Base-by-base conservation (phyloP, 2,113 vertebrate genomes). In the Ammodramus savannarum region DNA sequence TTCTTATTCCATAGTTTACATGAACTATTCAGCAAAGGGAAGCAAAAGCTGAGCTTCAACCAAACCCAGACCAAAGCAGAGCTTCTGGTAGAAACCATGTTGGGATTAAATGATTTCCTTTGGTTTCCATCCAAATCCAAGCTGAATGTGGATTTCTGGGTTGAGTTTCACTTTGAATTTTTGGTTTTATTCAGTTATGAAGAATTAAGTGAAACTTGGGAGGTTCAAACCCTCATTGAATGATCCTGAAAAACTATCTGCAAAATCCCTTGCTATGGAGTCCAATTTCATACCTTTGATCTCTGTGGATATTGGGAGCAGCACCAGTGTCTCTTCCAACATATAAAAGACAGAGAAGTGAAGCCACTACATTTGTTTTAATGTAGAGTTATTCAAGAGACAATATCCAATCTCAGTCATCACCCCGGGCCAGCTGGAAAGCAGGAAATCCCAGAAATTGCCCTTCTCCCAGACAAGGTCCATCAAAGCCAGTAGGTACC, bases 81-180 rank as follows among this genome's bases (percentile, higher is more conserved):
- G 93, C 95, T 95, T 97, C 96, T 97, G 96, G 95, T 96, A 81
- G 93, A 96, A 96, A 95, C 95, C 93, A 85, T 96, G 78, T 96
- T 94, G 94, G 93, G 95, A 97, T 96, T 96, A 97, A 97, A 95
- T 95, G 67, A 95, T 97, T 97, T 97, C 95, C 94, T 95, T 96
- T 97, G 94, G 94, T 96, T 94, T 88, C 75, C 25, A 84, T 95
- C 91, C 95, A 96, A 96, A 97, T 54, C 96, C 93, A 91, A 96
- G 59, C 87, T 95, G 91, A 97, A 96, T 77, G 31, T 93, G 89
- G 94, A 96, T 94, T 95, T 94, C 91, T 96, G 95, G 89, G 91
- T 93, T 93, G 89, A 88, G 85, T 96, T 96, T 96, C 95, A 95
- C 87, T 95, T 94, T 85, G 91, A 96, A 95, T 96, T 97, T 95